Evolutionary conservation across 2,113 vertebrate species (phyloP).

Genomic region (Gavialis gangeticus): DNA sequence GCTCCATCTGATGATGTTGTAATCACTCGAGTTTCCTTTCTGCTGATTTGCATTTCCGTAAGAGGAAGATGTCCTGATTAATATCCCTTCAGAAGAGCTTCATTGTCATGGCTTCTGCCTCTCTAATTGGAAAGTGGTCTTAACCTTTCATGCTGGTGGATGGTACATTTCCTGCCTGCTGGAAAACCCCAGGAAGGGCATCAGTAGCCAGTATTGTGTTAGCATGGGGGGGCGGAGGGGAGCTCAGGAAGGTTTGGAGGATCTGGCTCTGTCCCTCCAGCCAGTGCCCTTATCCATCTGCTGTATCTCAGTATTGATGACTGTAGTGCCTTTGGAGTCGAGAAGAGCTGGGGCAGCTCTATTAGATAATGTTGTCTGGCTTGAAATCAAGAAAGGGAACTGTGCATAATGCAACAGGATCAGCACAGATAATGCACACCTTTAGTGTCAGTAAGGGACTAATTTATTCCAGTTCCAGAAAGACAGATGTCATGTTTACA

Average conservation of each 20-base stretch:
- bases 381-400: accelerated
- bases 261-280: accelerated
- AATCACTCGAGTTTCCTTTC: constrained; percentile 57
- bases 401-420: neutral
- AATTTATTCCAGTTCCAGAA: neutral
- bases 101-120: constrained; percentile 66
- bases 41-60: constrained; percentile 71
- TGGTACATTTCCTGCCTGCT: constrained; percentile 10
- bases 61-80: constrained; percentile 76
- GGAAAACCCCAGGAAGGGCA: neutral
- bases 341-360: neutral
- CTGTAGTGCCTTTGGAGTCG: accelerated
- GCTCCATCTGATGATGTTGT: constrained; percentile 28
- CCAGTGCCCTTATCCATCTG: neutral
- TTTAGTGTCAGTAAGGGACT: neutral
- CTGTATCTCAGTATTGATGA: neutral
- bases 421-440: neutral
- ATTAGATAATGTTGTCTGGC: neutral
- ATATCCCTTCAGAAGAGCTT: constrained; percentile 74
- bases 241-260: neutral
- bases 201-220: neutral
- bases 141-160: constrained; percentile 59
- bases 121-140: constrained; percentile 73
- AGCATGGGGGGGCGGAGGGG: neutral
- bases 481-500: neutral